Base-by-base conservation (phyloP, 2,113 vertebrate genomes). In the Tichodroma muraria region DNA sequence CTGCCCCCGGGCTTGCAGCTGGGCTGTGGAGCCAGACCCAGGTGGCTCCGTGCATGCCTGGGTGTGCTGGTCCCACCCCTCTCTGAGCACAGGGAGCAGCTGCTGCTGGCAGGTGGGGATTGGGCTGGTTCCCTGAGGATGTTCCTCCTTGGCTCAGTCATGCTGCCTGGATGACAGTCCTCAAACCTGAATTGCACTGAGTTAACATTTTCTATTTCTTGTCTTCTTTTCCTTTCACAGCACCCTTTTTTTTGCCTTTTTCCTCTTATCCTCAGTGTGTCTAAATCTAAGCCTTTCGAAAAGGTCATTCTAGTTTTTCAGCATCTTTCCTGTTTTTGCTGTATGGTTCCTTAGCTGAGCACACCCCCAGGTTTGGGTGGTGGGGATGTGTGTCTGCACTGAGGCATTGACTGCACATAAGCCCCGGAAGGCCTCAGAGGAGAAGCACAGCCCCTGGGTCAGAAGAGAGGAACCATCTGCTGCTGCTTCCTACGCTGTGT, bases 391-490 rank as follows among this genome's bases (percentile, higher is more conserved):
- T 86, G 73, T 18, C 88, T 80, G 75, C 3, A 2, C 66, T 15
- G 54, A 54, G 57, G 71, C 75, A 37, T 7, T 4, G 4, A 3
- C 7, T 57, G 72, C 86, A 68, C 60, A 44, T 2, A 31, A 70
- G 40, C 64, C 59, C 24, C 0, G 0, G 54, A 72, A 60, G 33
- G 61, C 23, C 78, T 40, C 0, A 0, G 19, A 6, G 6, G 72
- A 53, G 89, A 69, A 80, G 68, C 82, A 24, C 6, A 72, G 50
- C 38, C 89, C 89, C 59, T 40, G 15, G 96, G 91, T 94, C 94
- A 90, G 84, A 11, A 38, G 52, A 33, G 15, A 75, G 44, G 44
- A 31, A 81, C 90, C 96, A 95, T 92, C 89, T 96, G 95, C 17
- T 75, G 52, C 77, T 23, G 56, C 89, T 53, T 76, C 94, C 94